Base-by-base conservation (phyloP, 2,888 invertebrate genomes). In the Leptopilina syphax region DNA sequence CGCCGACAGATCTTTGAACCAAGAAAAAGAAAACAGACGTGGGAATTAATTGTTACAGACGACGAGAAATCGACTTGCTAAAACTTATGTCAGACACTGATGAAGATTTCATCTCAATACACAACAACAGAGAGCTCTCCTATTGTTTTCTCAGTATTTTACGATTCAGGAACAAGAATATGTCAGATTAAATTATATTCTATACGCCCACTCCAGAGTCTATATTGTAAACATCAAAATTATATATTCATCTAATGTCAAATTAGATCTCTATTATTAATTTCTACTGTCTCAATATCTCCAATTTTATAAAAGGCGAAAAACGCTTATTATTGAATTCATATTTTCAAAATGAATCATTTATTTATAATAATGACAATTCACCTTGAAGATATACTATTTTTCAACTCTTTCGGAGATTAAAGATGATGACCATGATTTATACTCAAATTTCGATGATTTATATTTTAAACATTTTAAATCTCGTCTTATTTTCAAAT, bases 21-120 rank as follows among this genome's bases (percentile, higher is more conserved):
- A 50, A 50, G 10, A 10, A 50, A 50, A 50, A 50, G 50, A 73
- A 73, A 73, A 73, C 57, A 73, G 73, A 73, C 73, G 73, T 73
- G 73, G 73, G 57, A 73, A 73, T 73, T 73, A 73, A 57, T 73
- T 73, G 54, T 73, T 73, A 73, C n/a, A 73, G 73, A 34, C 73
- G 34, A 54, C 73, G 34, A 54, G 12, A 54, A 70, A 54, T 41
- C n/a, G 73, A 8, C 13, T 57, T 54, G 44, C 13, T 54, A 34
- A 73, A 57, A 27, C 12, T 34, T 57, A n/a, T 41, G 54, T 54
- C 73, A 73, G 34, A 5, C 13, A 54, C 7, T 57, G 73, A 73
- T 73, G 54, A 70, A 57, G 54, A 73, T 73, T 73, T 73, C 57
- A 57, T 73, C 57, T 73, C n/a, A 70, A 24, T 8, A 13, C 1